Percentiles rank a stretch among this genome's conserved stretches.
These are phyloP conservation scores for Amyelois transitella DNA, from an alignment of 1,140 invertebrate genomes.

Conservation along the genomic window DNA sequence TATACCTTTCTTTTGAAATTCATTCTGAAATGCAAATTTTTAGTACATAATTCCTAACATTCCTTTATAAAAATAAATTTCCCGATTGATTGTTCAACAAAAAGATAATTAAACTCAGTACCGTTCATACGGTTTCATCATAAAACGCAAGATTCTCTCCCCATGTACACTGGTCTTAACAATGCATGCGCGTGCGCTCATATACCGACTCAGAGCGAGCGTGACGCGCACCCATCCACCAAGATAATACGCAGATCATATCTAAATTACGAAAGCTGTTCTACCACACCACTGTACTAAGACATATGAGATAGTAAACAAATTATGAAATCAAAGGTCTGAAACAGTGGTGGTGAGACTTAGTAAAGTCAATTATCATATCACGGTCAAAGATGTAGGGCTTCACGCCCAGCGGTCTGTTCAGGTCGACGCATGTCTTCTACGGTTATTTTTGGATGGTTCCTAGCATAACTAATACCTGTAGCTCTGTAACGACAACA, in stretches of 20 bases:
- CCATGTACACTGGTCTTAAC: neutral
- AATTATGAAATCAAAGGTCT: neutral
- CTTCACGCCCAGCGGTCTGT: conserved; percentile 32
- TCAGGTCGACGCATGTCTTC: neutral
- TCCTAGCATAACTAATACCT: neutral
- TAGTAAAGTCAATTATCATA: conserved; percentile 7
- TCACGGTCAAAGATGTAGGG: conserved; percentile 17
- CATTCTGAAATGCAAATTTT: neutral
- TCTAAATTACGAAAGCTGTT: conserved; percentile 24
- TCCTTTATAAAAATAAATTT: neutral
- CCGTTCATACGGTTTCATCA: neutral
- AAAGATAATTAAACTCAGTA: neutral
- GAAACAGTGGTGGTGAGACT: neutral
- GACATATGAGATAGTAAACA: neutral
- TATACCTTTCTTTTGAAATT: neutral
- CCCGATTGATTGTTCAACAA: neutral
- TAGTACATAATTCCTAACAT: neutral
- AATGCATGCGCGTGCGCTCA: neutral
- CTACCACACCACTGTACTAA: neutral
- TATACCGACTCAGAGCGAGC: neutral
- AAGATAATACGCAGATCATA: conserved; percentile 21
- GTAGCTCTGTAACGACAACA: neutral
- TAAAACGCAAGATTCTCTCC: neutral
- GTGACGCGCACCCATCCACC: conserved; percentile 22
- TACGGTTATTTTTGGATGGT: neutral